Evolutionary conservation across 2,797 vertebrate genomes (phyloP).

Genomic region (Muscicapa comitata): DNA sequence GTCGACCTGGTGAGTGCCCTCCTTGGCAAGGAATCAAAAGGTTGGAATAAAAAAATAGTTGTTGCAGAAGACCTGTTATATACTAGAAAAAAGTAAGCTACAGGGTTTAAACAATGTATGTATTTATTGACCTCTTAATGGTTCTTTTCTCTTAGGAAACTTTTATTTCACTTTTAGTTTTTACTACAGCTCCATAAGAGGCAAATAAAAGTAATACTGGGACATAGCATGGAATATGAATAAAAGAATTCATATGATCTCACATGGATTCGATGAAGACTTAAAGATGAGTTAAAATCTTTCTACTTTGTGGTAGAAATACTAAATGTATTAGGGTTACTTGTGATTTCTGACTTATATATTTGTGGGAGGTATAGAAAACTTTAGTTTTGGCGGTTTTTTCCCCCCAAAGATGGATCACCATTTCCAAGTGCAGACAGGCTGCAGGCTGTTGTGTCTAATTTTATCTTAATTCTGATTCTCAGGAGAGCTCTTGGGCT

Average conservation of each 20-base stretch:
- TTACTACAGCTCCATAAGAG: neutral
- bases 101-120: neutral
- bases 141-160: neutral
- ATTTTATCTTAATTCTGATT: constrained; percentile 34
- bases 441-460: neutral
- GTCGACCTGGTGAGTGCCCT: neutral
- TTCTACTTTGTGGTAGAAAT: neutral
- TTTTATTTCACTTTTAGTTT: neutral
- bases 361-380: neutral
- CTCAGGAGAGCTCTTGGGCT: neutral
- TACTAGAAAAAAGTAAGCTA: neutral
- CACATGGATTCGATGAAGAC: neutral
- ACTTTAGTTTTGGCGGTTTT: rapidly evolving
- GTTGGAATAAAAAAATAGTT: neutral
- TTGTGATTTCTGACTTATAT: neutral
- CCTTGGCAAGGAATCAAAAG: neutral
- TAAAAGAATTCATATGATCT: neutral
- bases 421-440: neutral
- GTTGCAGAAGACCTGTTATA: neutral
- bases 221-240: neutral
- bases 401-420: neutral
- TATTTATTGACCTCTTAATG: neutral
- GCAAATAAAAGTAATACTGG: neutral
- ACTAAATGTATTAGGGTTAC: neutral
- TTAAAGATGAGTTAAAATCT: neutral